A percentile compares a stretch with the other conserved stretches of the same genome.
These are phyloP conservation scores for Oscheius sp. DNA, from an alignment of 2,888 invertebrate genomes.

Conservation along the genomic window DNA sequence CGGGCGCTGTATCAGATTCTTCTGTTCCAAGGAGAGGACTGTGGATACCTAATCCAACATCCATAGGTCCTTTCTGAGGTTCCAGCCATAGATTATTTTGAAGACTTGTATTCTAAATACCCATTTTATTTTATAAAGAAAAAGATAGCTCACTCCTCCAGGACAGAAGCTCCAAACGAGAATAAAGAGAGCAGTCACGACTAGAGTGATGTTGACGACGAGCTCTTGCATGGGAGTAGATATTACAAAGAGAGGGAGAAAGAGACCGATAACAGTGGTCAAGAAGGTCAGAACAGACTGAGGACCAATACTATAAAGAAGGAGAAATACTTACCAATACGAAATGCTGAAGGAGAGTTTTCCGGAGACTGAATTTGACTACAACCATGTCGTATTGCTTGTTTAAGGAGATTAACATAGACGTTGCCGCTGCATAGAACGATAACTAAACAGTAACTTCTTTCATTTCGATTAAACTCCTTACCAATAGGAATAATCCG, in stretches of 20 bases:
- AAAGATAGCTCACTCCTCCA: constrained; percentile 24
- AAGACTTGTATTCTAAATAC: not conserved
- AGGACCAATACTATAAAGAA: constrained; percentile 13
- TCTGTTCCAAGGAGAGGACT: constrained; percentile 35
- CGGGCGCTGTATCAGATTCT: constrained; percentile 7
- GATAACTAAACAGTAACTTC: constrained; percentile 41
- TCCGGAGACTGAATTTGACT: constrained; percentile 56
- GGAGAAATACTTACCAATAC: constrained; percentile 61
- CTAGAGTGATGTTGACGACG: constrained; percentile 39
- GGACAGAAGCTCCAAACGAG: constrained; percentile 50
- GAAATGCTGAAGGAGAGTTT: constrained; percentile 55
- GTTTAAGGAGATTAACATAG: constrained; percentile 58
- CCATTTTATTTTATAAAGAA: not conserved
- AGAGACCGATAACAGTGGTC: constrained; percentile 37
- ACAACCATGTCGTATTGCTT: constrained; percentile 64
- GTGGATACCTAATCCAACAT: constrained; percentile 34
- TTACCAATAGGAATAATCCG: constrained; percentile 58
- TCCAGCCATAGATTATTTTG: constrained; percentile 43
- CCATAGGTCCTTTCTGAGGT: constrained; percentile 41
- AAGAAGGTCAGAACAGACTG: constrained; percentile 48
- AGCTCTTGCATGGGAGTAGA: constrained; percentile 36
- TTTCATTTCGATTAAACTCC: not conserved
- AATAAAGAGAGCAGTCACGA: constrained; percentile 48
- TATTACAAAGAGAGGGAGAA: constrained; percentile 31
- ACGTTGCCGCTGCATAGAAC: constrained; percentile 66